These are phyloP conservation scores for Leptinotarsa tumamoca DNA, from an alignment of 2,888 invertebrate genomes.

Conservation along the genomic window DNA sequence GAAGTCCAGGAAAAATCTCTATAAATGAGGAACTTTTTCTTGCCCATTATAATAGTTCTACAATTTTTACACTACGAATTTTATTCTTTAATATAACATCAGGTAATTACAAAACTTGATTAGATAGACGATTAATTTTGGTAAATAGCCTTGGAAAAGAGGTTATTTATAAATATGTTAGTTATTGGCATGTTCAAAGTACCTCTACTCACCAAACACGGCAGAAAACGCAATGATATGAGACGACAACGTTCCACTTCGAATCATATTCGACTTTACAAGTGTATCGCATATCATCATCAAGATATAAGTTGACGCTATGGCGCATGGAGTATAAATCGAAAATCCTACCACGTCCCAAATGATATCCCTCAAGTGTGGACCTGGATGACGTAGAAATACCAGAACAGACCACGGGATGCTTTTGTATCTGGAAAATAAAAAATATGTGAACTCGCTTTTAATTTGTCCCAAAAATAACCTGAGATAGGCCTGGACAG, in stretches of 20 bases:
- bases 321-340: conserved; percentile 69
- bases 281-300: conserved; percentile 64
- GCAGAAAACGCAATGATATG: conserved; percentile 63
- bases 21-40: not conserved
- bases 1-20: not conserved
- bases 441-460: not conserved
- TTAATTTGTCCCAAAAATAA: too few relatives aligned
- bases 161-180: too few relatives aligned
- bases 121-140: too few relatives aligned
- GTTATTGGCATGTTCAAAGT: too few relatives aligned
- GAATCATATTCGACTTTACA: conserved; percentile 56
- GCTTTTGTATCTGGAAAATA: conserved; percentile 36
- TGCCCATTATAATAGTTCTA: too few relatives aligned
- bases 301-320: conserved; percentile 65
- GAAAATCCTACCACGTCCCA: conserved; percentile 68
- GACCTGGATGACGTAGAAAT: conserved; percentile 66
- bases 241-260: conserved; percentile 55
- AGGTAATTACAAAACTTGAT: too few relatives aligned
- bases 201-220: conserved; percentile 59
- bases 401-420: conserved; percentile 61
- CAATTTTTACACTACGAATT: too few relatives aligned
- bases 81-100: too few relatives aligned
- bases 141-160: too few relatives aligned
- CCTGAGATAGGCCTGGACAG: too few relatives aligned
- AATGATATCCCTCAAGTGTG: conserved; percentile 66